phyloP scores from a whole-genome alignment of 2,888 invertebrate species.

The Sarcophaga carnaria region DNA sequence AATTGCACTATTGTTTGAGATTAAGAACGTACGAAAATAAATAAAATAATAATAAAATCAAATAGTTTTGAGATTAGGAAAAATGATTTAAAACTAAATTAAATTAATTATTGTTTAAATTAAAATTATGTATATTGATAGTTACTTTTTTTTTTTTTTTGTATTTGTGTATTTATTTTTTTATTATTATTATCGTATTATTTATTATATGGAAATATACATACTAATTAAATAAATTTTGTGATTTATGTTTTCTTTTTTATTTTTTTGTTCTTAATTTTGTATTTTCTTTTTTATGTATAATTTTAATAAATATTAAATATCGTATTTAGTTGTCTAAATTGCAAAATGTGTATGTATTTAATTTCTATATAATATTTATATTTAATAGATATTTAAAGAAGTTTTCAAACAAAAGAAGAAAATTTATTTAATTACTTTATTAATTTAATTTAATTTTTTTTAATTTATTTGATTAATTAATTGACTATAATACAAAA shows the following conservation, averaged over 20 bases:
- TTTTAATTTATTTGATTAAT: conserved; percentile 33
- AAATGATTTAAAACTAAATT: conserved; percentile 10
- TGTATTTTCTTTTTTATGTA: conserved; percentile 19
- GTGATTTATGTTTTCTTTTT: conserved; percentile 8
- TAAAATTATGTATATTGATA: conserved; percentile 24
- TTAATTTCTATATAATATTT: conserved; percentile 33
- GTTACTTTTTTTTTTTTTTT: conserved; percentile 14
- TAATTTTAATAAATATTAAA: conserved; percentile 45
- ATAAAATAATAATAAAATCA: conserved; percentile 10
- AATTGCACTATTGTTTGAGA: conserved; percentile 34
- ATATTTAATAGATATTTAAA: conserved; percentile 38
- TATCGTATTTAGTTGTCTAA: conserved; percentile 51
- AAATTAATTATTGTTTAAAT: conserved; percentile 37
- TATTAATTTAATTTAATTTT: neutral
- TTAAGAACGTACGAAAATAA: neutral
- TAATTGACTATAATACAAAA: conserved; percentile 68
- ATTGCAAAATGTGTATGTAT: conserved; percentile 50
- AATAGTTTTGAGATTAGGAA: conserved; percentile 3
- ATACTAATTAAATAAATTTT: conserved; percentile 60
- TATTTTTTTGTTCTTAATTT: conserved; percentile 42
- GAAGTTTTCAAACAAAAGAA: conserved; percentile 41
- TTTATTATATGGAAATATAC: conserved; percentile 52
- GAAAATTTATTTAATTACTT: conserved; percentile 15
- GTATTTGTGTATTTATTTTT: conserved; percentile 55
- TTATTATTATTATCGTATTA: conserved; percentile 18